A percentile compares a stretch with the other conserved stretches of the same genome.
Evolutionary conservation across 2,888 invertebrate genomes (phyloP).

Genomic region (Papilio gigon): DNA sequence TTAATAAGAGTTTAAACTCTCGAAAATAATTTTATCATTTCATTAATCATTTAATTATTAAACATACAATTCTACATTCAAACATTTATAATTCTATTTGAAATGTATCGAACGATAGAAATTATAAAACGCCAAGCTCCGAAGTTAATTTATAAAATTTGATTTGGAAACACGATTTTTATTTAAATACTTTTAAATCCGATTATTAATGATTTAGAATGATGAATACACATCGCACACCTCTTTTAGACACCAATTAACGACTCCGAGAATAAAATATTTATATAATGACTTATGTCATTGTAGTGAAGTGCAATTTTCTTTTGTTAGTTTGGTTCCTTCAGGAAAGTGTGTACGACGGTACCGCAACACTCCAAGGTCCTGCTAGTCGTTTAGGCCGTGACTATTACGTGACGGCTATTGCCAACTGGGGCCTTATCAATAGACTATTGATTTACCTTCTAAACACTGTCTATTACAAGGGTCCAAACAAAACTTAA

Average conservation of each 20-base stretch:
- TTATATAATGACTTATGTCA: neutral
- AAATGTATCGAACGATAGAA: too few species aligned
- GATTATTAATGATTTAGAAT: too few species aligned
- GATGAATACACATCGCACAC: too few species aligned
- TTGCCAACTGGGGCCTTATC: constrained; percentile 23
- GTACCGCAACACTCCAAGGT: constrained; percentile 46
- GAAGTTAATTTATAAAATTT: too few species aligned
- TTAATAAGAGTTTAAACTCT: neutral
- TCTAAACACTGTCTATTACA: constrained; percentile 28
- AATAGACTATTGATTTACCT: constrained; percentile 16
- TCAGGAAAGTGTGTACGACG: constrained; percentile 44
- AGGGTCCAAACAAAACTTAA: constrained; percentile 24
- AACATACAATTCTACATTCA: too few species aligned
- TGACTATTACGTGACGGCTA: constrained; percentile 34
- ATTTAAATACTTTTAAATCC: too few species aligned
- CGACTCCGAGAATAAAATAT: neutral
- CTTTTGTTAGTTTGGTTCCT: constrained; percentile 35
- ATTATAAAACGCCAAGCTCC: too few species aligned
- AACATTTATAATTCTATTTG: too few species aligned
- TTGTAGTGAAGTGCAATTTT: constrained; percentile 9
- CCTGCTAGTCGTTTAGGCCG: constrained; percentile 35
- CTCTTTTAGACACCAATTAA: too few species aligned
- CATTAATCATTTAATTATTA: too few species aligned
- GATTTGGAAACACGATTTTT: too few species aligned
- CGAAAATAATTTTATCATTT: too few species aligned